Base-by-base conservation (phyloP, 2,113 vertebrate genomes). In the Okapia johnstoni region DNA sequence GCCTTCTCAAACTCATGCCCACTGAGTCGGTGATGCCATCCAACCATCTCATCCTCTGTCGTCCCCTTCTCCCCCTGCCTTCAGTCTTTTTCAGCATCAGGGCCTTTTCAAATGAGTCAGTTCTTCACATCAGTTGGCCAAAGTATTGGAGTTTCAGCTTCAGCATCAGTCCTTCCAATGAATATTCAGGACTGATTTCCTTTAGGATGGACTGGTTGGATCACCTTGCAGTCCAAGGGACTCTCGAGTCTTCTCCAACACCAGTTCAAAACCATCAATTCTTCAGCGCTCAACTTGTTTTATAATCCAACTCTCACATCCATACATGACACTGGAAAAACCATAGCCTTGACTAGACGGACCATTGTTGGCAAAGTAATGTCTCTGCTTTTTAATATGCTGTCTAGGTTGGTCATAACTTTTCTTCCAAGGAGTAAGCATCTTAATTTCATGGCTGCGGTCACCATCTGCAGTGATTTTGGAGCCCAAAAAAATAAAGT, bases 271-370 rank as follows among this genome's bases (percentile, higher is more conserved):
- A 36, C 0, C 63, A 70, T 70, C 63, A 70, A 36, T 70, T 66
- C 9, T 70, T 70, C 1, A 2, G n/a, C 1, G 0, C n/a, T 70
- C 63, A 70, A 9, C n/a, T 21, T 66, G n/a, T 17, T 66, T 36
- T 21, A 21, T 5, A 70, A n/a, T 70, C 63, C 63, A 70, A 70
- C 17, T 19, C 33, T 36, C 63, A 21, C 63, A 36, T 70, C n/a
- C n/a, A 70, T 70, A 36, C 63, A 70, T 36, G 63, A 70, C 1
- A 36, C 63, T 66, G 63, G n/a, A 66, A 70, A 36, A 5, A 36
- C n/a, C 9, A 70, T 21, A 70, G 63, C 9, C 17, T 70, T 21
- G 63, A 70, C 63, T 36, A 70, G 63, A n/a, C 7, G 2, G 33
- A 70, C n/a, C n/a, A 3, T 70, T 70, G 19, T 70, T 0, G 17